A percentile compares a stretch with the other conserved stretches of the same genome.
Evolutionary conservation across 2,113 vertebrate genomes (phyloP).

Genomic region (Lipophrys pholis): DNA sequence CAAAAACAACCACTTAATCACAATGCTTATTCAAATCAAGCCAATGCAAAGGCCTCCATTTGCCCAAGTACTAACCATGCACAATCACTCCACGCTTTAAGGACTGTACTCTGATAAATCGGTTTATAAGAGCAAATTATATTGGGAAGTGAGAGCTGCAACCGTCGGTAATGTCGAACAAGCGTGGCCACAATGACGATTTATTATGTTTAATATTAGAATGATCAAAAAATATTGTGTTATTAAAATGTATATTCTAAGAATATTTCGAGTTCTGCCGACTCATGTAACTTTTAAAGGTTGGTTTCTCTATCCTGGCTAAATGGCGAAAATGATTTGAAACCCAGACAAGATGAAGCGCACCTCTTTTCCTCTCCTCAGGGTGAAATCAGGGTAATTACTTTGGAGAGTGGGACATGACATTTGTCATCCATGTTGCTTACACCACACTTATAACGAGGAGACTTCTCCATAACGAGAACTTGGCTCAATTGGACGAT

Average conservation of each 20-base stretch:
- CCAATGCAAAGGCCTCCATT: slow-evolving; percentile 32
- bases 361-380: not conserved
- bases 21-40: slow-evolving; percentile 62
- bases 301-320: not conserved
- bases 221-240: not conserved
- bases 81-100: slow-evolving; percentile 5
- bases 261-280: not conserved
- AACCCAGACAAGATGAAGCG: slow-evolving; percentile 1
- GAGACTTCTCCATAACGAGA: slow-evolving; percentile 33
- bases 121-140: slow-evolving; percentile 9
- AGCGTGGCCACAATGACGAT: slow-evolving; percentile 2
- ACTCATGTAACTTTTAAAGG: not conserved
- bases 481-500: slow-evolving; percentile 7
- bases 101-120: slow-evolving; percentile 14
- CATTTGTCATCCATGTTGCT: slow-evolving; percentile 40
- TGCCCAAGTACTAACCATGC: slow-evolving; percentile 19
- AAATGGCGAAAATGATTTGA: slow-evolving; percentile 4
- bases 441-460: slow-evolving; percentile 18
- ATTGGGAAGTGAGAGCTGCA: not conserved
- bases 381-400: slow-evolving; percentile 42
- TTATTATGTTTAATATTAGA: slow-evolving; percentile 10
- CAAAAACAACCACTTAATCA: slow-evolving; percentile 55
- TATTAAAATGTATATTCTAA: not conserved
- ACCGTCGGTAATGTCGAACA: not conserved
- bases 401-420: slow-evolving; percentile 28